phyloP scores from a whole-genome alignment of 2,888 invertebrate genomes.

The Cerastis rubricosa region DNA sequence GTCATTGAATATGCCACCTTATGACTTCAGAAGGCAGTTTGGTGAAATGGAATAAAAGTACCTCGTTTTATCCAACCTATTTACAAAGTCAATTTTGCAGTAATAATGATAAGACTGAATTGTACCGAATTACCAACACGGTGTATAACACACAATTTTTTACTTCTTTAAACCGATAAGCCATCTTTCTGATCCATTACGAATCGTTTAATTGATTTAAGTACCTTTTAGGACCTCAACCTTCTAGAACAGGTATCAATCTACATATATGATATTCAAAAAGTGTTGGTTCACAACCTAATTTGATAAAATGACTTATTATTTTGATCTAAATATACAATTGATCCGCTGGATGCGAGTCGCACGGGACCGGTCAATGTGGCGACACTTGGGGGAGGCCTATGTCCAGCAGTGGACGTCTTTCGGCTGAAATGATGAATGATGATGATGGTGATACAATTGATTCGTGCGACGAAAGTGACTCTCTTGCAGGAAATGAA shows the following conservation, averaged over 20 bases:
- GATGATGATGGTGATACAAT: too few species aligned
- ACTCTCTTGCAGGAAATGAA: not conserved
- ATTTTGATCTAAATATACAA: not conserved
- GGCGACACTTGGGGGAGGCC: too few species aligned
- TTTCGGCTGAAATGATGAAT: too few species aligned
- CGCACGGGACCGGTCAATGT: too few species aligned
- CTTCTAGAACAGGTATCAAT: not conserved
- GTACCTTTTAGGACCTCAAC: not conserved
- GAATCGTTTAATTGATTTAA: not conserved
- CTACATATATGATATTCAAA: not conserved
- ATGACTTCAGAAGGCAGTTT: not conserved
- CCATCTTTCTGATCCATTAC: not conserved
- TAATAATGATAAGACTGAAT: not conserved
- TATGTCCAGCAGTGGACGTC: too few species aligned
- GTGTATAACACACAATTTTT: not conserved
- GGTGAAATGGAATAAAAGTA: not conserved
- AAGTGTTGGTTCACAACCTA: not conserved
- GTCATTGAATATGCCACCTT: conserved; percentile 12
- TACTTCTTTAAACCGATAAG: not conserved
- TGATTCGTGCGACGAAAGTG: not conserved
- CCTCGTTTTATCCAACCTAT: not conserved
- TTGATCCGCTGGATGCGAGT: too few species aligned
- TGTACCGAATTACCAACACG: not conserved
- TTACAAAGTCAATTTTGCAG: not conserved
- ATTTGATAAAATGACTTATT: not conserved